Evolutionary conservation across 2,888 invertebrate species (phyloP).

Genomic region (Tanypteryx hageni): DNA sequence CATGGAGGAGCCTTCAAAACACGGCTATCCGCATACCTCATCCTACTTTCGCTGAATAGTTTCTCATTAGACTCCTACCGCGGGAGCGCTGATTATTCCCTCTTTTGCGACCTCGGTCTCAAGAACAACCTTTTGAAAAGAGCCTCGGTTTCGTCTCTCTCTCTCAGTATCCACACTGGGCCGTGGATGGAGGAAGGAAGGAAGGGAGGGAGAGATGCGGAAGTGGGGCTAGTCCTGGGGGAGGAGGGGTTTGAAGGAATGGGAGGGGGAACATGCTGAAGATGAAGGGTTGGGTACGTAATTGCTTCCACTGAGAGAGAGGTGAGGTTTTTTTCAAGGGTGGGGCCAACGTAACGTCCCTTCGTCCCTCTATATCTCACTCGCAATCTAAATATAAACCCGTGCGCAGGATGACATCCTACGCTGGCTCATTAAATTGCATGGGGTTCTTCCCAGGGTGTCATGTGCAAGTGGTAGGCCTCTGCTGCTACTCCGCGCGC

Average conservation of each 20-base stretch:
- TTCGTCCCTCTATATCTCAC: neutral
- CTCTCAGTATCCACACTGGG: conserved; percentile 32
- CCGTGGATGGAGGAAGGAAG: conserved; percentile 47
- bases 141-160: conserved; percentile 37
- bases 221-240: conserved; percentile 33
- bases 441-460: conserved; percentile 55
- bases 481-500: conserved; percentile 22
- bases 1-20: neutral
- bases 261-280: conserved; percentile 67
- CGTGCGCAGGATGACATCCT: conserved; percentile 45
- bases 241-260: conserved; percentile 55
- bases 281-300: conserved; percentile 65
- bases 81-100: conserved; percentile 59
- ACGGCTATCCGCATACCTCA: conserved; percentile 12
- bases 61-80: conserved; percentile 58
- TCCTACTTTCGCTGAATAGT: conserved; percentile 53
- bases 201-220: conserved; percentile 28
- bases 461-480: conserved; percentile 56
- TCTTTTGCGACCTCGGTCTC: conserved; percentile 60
- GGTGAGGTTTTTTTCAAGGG: conserved; percentile 49
- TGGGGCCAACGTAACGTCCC: conserved; percentile 28
- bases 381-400: conserved; percentile 58
- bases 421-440: conserved; percentile 60
- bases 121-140: conserved; percentile 57
- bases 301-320: conserved; percentile 65